A percentile compares a stretch with the other conserved stretches of the same genome.
Conservation (phyloP, 2,888 invertebrate genomes). For the Agelastica alni region DNA sequence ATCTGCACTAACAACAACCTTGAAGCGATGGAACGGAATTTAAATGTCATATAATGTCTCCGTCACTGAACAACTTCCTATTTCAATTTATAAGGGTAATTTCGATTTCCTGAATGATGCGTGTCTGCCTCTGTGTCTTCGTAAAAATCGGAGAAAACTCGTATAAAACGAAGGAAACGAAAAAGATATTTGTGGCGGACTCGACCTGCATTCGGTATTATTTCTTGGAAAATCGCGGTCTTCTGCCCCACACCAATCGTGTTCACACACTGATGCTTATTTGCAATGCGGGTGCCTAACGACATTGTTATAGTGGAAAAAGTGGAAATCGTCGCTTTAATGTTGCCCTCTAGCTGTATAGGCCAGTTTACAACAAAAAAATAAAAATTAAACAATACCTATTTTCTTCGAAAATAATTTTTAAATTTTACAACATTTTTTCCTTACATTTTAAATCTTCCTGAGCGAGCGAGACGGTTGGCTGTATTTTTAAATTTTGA, state of each 20-base stretch:
- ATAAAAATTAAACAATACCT: not conserved
- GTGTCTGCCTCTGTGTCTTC: constrained; percentile 18
- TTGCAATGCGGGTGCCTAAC: constrained; percentile 51
- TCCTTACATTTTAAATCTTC: too few species aligned
- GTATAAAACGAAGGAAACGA: constrained; percentile 18
- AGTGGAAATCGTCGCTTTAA: constrained; percentile 36
- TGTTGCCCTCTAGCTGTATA: constrained; percentile 21
- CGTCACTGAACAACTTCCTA: constrained; percentile 26
- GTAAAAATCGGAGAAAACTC: constrained; percentile 11
- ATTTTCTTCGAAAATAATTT: too few species aligned
- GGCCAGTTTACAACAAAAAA: not conserved
- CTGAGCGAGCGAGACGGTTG: too few species aligned
- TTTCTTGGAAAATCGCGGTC: constrained; percentile 39
- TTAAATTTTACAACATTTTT: too few species aligned
- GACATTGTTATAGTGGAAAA: constrained; percentile 46
- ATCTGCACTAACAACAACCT: too few species aligned
- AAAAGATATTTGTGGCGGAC: constrained; percentile 39
- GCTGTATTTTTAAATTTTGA: too few species aligned
- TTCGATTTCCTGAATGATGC: constrained; percentile 26
- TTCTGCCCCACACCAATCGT: constrained; percentile 39
- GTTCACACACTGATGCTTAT: constrained; percentile 43
- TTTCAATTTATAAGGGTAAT: constrained; percentile 35
- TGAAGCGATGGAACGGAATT: too few species aligned
- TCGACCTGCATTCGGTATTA: constrained; percentile 48
- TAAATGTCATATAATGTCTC: constrained; percentile 12